Conservation (phyloP, 2,888 invertebrate genomes). For the Xanthia togata region DNA sequence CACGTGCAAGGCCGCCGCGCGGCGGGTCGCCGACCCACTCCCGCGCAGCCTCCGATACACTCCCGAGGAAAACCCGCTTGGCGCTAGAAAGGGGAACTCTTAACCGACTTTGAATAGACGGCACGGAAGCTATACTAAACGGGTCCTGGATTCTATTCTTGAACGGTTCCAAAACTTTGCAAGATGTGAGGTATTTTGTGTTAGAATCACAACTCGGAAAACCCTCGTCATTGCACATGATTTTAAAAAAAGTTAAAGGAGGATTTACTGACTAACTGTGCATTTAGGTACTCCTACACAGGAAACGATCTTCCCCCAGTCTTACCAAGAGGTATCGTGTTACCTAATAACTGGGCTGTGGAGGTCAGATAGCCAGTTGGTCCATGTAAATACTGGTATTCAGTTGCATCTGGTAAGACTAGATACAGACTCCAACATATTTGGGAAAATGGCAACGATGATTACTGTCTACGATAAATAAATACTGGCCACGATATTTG, state of each 20-base stretch:
- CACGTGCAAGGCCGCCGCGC: constrained; percentile 83
- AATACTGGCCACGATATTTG: not conserved
- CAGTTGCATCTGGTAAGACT: not conserved
- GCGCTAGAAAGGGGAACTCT: constrained; percentile 4
- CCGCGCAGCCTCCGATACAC: constrained; percentile 79
- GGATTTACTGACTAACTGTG: not conserved
- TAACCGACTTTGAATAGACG: not conserved
- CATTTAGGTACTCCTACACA: not conserved
- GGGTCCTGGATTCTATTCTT: not conserved
- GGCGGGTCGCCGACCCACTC: constrained; percentile 82
- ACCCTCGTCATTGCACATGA: not conserved
- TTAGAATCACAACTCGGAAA: not conserved
- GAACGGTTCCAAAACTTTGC: not conserved
- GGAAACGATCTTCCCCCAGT: not conserved
- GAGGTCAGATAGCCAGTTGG: not conserved
- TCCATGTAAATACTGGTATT: not conserved
- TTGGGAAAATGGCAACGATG: too few species aligned
- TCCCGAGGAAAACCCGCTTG: constrained; percentile 42
- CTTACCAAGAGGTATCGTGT: not conserved
- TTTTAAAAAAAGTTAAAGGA: not conserved
- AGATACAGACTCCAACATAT: not conserved
- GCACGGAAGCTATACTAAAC: too few species aligned
- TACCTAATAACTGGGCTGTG: not conserved
- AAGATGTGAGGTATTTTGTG: not conserved
- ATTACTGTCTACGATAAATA: too few species aligned